Base-by-base conservation (phyloP, 2,888 invertebrate species). In the Nowickia ferox region DNA sequence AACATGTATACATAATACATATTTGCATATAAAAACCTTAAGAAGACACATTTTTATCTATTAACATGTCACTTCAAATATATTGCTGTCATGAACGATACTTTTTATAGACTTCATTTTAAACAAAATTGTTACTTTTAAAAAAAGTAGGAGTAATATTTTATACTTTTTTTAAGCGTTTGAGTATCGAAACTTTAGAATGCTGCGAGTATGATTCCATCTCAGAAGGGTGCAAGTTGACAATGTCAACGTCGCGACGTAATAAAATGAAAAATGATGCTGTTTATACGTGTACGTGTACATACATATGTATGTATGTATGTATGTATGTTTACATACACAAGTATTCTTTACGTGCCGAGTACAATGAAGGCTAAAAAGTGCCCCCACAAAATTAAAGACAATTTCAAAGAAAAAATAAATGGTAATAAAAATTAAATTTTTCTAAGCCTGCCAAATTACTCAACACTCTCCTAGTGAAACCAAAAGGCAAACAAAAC, bases 11-110 rank as follows among this genome's bases (percentile, higher is more conserved):
- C n/a, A 2, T 59, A 2, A 30, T 4, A 22, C 19, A 22, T 19
- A 55, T 22, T 8, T 61, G 61, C 30, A 30, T 42, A 44, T 10
- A 30, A 30, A n/a, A 66, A 48, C 15, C 1, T 66, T n/a, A 11
- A 48, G 30, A 48, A 13, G 15, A 53, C 69, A 40, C 48, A 30
- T 51, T 57, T 30, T 40, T 61, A 61, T 51, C 74, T 51, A 40
- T 74, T 61, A 61, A 63, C 15, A 74, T 74, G 61, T 19, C 74
- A 63, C 51, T 74, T 74, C 38, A 51, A 74, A 74, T 74, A 38
- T 59, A 61, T 61, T 59, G 59, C 38, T 61, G 38, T 61, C 61
- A 61, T 69, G 69, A 30, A 30, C 30, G 30, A 69, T 53, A n/a
- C n/a, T 66, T 69, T 17, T 53, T 22, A 44, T 46, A 9, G n/a